Conservation (phyloP, 2,113 vertebrate species). For the Ceyx margarethae region DNA sequence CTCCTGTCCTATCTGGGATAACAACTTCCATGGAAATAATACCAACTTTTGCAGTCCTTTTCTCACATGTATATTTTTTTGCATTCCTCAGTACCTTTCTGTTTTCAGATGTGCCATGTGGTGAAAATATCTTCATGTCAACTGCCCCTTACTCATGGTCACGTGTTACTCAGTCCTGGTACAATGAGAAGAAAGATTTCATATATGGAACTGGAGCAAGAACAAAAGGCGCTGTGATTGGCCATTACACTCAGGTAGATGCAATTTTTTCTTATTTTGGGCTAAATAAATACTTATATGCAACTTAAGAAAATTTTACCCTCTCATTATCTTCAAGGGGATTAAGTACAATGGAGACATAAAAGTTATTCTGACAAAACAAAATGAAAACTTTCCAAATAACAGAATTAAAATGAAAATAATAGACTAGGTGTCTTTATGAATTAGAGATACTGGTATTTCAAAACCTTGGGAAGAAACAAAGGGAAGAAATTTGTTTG, state of each 20-base stretch:
- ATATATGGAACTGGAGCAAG: not conserved
- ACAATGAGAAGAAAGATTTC: constrained; percentile 53
- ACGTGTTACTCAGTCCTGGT: constrained; percentile 24
- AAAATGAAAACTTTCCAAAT: not conserved
- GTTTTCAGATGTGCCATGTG: constrained; percentile 62
- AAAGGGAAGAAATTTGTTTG: not conserved
- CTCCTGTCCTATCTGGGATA: not conserved
- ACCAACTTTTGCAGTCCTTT: not conserved
- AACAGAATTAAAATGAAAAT: not conserved
- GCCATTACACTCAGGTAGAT: constrained; percentile 73
- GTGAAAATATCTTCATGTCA: constrained; percentile 69
- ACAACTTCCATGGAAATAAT: not conserved
- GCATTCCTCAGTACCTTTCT: not conserved
- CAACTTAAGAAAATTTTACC: not conserved
- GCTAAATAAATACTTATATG: not conserved
- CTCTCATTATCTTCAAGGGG: not conserved
- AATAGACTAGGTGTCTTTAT: not conserved
- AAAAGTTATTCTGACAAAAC: not conserved
- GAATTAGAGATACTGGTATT: not conserved
- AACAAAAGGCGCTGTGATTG: not conserved
- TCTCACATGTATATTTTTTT: accelerated
- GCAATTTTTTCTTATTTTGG: not conserved
- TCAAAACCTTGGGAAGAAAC: not conserved
- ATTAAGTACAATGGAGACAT: not conserved
- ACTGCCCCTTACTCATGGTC: not conserved